Evolutionary conservation across 2,113 vertebrate species (phyloP), one percentile per base, ranked within the genome.

Genomic region (Zosterops japonicus): DNA sequence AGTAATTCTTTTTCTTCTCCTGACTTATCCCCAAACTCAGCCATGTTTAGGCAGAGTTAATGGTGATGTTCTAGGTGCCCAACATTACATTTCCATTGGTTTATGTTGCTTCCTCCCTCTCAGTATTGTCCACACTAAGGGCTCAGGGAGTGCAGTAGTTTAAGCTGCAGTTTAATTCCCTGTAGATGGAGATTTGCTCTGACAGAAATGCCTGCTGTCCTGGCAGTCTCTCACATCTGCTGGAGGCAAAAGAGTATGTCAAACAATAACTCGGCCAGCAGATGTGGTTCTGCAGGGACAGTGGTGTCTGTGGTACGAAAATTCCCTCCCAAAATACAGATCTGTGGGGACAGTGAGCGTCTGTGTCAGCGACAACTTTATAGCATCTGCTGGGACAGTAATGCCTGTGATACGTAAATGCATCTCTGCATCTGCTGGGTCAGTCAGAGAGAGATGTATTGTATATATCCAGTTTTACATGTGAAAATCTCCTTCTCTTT

Each of bases 251-350:
- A 83, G 69, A 67, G 59, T 80, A 47, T 47, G 68, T 67, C 87
- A 92, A 25, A 94, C 84, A 93, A 47, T 79, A 93, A 75, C 69
- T 92, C 65, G 72, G 70, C 94, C 89, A 87, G 68, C 97, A 98
- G 97, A 97, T 96, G 98, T 57, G 75, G 87, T 90, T 95, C 89
- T 87, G 82, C 65, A 39, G 76, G 96, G 87, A 97, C 97, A 97
- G 97, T 94, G 84, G 93, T 39, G 83, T 88, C 96, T 97, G 96
- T 97, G 94, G 96, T 92, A 88, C 91, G 81, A 94, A 89, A 79
- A 83, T 42, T 71, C 85, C 71, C 74, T 93, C 87, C 91, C 21
- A 71, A 94, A 86, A 83, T 59, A 41, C 82, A 29, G 85, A 95
- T 87, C 92, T 35, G 53, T 69, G 91, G 70, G 90, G 93, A 97